Evolutionary conservation across 2,888 invertebrate genomes (phyloP), one percentile per base, ranked within the genome.

Genomic region (Brassicogethes aeneus): DNA sequence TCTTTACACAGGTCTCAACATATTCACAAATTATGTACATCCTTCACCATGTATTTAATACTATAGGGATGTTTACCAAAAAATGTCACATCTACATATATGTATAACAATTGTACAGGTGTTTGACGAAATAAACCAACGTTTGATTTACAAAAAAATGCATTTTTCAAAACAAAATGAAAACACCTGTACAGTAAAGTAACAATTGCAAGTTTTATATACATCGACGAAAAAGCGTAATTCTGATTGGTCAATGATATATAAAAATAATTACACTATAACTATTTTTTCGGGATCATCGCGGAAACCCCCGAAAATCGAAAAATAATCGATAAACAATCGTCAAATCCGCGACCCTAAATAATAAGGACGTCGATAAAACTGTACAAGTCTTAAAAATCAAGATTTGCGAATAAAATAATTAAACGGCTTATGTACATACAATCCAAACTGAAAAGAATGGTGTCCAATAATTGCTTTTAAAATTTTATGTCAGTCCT

Each of bases 181-280:
- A 23, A 36, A 36, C 5, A 15, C 8, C 23, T 7, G 23, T 49
- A 52, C 53, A 67, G 64, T 63, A 66, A 62, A 60, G 47, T 65
- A 65, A 65, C 66, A 66, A 66, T 59, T 64, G 62, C 64, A 60
- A 65, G 60, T 3, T 66, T 65, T 67, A 68, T 65, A 65, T 67
- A 68, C 67, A 68, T 62, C 65, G 66, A 67, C 64, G 60, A 63
- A 64, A 65, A 67, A 66, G 65, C 64, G 64, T 64, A 64, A 66
- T 60, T 60, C 64, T 65, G 63, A 65, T 68, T 68, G 67, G 67
- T 68, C 68, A 66, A 67, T 66, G 65, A 66, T 68, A 68, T n/a
- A n/a, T 64, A 68, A 68, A 68, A 67, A 66, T 66, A 67, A 67
- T 60, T 63, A 61, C 55, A 57, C 62, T 63, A 63, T 50, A 48